Conservation (phyloP, 2,113 vertebrate species). For the Amphiprion ocellaris region DNA sequence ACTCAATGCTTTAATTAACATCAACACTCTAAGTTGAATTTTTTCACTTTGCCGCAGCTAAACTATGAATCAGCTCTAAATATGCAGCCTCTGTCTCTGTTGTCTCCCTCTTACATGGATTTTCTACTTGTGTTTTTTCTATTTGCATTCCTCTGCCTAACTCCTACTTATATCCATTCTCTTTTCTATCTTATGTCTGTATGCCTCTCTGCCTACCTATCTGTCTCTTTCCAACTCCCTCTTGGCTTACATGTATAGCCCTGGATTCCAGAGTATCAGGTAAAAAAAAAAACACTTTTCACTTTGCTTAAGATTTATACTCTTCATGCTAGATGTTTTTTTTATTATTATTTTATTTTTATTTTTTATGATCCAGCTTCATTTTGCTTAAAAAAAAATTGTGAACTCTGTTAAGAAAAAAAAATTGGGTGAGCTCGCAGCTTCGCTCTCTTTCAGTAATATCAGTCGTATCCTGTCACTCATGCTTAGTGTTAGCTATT, state of each 20-base stretch:
- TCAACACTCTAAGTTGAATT: conserved; percentile 7
- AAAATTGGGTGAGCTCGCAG: conserved; percentile 37
- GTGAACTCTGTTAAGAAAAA: conserved; percentile 25
- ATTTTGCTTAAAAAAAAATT: conserved; percentile 31
- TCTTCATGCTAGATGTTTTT: conserved; percentile 30
- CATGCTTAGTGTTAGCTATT: conserved; percentile 54
- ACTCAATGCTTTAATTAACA: conserved; percentile 48
- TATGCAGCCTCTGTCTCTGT: conserved; percentile 38
- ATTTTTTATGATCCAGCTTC: conserved; percentile 46
- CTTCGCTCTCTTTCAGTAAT: conserved; percentile 34
- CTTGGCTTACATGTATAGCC: conserved; percentile 75
- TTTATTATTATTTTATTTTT: conserved; percentile 20
- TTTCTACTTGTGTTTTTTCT: conserved; percentile 37
- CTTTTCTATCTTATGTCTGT: conserved; percentile 71
- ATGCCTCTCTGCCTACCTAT: conserved; percentile 69
- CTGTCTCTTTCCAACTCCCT: conserved; percentile 69
- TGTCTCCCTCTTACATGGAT: conserved; percentile 30
- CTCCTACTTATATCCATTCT: conserved; percentile 60
- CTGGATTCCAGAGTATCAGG: conserved; percentile 85
- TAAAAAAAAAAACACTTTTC: conserved; percentile 67
- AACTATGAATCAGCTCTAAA: conserved; percentile 22
- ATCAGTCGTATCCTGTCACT: conserved; percentile 57
- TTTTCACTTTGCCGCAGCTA: conserved; percentile 4
- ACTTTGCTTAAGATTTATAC: conserved; percentile 52
- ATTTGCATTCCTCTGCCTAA: conserved; percentile 55